Base-by-base conservation (phyloP, 1,140 invertebrate genomes). In the Metaphire vulgaris region DNA sequence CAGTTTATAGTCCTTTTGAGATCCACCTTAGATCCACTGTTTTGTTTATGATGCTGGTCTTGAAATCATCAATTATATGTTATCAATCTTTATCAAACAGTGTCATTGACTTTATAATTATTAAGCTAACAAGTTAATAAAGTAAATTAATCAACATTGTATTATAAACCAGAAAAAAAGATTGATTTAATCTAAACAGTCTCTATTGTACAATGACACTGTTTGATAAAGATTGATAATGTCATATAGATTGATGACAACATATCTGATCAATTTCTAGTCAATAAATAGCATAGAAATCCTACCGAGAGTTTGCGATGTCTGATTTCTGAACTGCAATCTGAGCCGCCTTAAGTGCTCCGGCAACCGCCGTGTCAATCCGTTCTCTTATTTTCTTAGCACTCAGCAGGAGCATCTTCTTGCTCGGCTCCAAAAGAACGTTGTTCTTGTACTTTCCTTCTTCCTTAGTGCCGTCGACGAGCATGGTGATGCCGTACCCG, bases 401-500 rank as follows among this genome's bases (percentile, higher is more conserved):
- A 26, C n/a, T 12, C 33, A 71, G 33, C 82, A 99, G 89, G 86
- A 98, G 96, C 87, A 95, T 95, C 87, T 97, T 96, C 87, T 98
- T 96, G 82, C 96, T 94, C 79, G 94, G 97, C n/a, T 95, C 96
- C 81, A 98, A 93, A 70, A 99, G 90, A 16, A 98, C 92, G 87
- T 99, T 99, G 89, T 99, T 98, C 88, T 98, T 98, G 88, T 99
- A 99, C 89, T 99, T 99, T 74, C 97, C 97, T 84, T 98, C 96
- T 85, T 99, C 97, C 80, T 92, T 92, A n/a, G 91, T 92, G 1
- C 95, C 95, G 83, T 99, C 97, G 78, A 93, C 92, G 83, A 98
- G 96, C 1, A 93, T 97, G 0, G 98, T 99, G 2, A 99, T 95
- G n/a, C 98, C 98, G 86, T 99, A 99, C 28, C 98, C 98, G 85